phyloP scores from a whole-genome alignment of 2,888 invertebrate genomes.

The Caenorhabditis uteleia region DNA sequence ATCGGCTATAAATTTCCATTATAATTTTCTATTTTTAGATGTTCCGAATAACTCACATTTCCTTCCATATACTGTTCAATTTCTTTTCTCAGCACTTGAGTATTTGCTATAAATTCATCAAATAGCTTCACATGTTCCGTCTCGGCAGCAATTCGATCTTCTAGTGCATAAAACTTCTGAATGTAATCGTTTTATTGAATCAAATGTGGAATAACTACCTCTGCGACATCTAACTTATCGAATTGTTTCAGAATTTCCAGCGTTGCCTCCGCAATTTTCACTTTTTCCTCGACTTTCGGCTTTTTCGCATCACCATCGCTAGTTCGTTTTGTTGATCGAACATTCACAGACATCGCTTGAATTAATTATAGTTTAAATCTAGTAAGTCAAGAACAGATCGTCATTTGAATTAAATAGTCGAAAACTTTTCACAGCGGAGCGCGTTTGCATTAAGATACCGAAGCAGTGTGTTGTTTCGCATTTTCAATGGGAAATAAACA shows the following conservation, averaged over 20 bases:
- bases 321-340: no score
- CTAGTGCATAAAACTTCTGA: constrained; percentile 45
- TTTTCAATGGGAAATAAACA: no score
- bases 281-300: no score
- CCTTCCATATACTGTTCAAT: constrained; percentile 26
- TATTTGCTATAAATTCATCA: constrained; percentile 21
- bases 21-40: neutral
- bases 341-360: no score
- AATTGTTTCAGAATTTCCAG: constrained; percentile 12
- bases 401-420: no score
- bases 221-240: constrained; percentile 13
- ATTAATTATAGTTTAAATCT: no score
- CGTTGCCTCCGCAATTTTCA: constrained; percentile 22
- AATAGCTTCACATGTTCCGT: constrained; percentile 24
- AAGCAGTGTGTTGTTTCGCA: no score
- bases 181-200: neutral
- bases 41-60: constrained; percentile 19
- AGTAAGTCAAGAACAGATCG: no score
- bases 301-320: no score
- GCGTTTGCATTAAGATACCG: no score
- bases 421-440: no score
- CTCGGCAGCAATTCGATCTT: constrained; percentile 40
- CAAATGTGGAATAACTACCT: constrained; percentile 5
- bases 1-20: constrained; percentile 5
- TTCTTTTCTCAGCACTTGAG: constrained; percentile 8